Conservation (phyloP, 2,888 invertebrate genomes). For the Limenitis arthemis region DNA sequence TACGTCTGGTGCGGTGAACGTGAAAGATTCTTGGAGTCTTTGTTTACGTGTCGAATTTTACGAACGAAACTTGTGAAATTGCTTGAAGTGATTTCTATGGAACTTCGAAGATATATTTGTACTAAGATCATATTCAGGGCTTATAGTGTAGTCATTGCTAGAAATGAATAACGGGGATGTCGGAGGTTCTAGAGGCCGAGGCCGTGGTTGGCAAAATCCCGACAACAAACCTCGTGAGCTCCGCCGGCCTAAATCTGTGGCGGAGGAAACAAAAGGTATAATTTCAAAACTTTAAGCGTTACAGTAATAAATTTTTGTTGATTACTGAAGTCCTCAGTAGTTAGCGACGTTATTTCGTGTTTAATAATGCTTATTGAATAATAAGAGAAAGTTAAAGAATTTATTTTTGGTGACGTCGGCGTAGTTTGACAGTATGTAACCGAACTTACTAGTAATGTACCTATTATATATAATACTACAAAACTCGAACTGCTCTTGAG, state of each 20-base stretch:
- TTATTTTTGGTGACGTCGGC: conserved; percentile 64
- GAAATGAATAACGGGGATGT: conserved; percentile 70
- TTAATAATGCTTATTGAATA: conserved; percentile 34
- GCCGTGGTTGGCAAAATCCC: conserved; percentile 65
- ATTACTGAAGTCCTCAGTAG: not conserved
- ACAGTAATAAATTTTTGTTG: not conserved
- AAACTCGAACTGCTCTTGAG: not conserved
- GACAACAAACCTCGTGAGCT: conserved; percentile 63
- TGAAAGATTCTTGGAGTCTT: conserved; percentile 54
- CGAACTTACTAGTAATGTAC: conserved; percentile 21
- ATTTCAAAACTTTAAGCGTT: not conserved
- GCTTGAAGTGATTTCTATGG: conserved; percentile 36
- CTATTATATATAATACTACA: not conserved
- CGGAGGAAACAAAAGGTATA: conserved; percentile 54
- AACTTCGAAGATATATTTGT: conserved; percentile 39
- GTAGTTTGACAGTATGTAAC: conserved; percentile 44
- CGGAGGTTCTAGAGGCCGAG: conserved; percentile 64
- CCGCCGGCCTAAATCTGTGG: conserved; percentile 51
- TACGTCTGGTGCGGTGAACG: conserved; percentile 39
- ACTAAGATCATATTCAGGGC: conserved; percentile 32
- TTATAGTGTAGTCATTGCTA: conserved; percentile 30
- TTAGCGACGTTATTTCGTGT: conserved; percentile 35
- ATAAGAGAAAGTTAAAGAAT: conserved; percentile 64
- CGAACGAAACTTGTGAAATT: conserved; percentile 13
- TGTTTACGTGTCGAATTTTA: conserved; percentile 66